Conservation (phyloP, 1,140 invertebrate species). For the Copidosoma floridanum region DNA sequence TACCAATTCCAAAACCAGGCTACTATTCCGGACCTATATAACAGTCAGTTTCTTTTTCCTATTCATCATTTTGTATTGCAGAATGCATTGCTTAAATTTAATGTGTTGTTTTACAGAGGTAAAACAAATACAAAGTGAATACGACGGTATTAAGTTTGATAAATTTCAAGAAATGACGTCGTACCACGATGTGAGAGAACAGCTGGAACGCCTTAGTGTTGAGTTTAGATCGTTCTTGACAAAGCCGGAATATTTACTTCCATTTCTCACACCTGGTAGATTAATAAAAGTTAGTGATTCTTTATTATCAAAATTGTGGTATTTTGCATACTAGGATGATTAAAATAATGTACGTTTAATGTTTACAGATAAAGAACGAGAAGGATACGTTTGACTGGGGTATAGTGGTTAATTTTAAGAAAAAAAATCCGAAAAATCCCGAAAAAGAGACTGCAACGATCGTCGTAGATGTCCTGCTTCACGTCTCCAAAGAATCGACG, state of each 20-base stretch:
- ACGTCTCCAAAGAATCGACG: slow-evolving; percentile 66
- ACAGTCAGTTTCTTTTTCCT: slow-evolving; percentile 64
- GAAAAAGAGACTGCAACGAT: slow-evolving; percentile 62
- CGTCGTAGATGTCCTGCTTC: slow-evolving; percentile 80
- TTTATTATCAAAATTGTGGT: too few relatives aligned
- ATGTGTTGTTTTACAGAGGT: slow-evolving; percentile 62
- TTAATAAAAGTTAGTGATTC: slow-evolving; percentile 80
- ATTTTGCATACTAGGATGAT: too few relatives aligned
- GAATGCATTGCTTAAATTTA: too few relatives aligned
- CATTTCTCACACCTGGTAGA: slow-evolving; percentile 93
- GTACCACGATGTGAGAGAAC: slow-evolving; percentile 83
- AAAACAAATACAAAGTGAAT: slow-evolving; percentile 67
- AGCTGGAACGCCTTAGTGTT: slow-evolving; percentile 71
- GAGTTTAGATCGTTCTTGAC: slow-evolving; percentile 80
- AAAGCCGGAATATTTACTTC: slow-evolving; percentile 84
- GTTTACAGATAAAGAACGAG: too few relatives aligned
- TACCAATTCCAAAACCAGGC: slow-evolving; percentile 99
- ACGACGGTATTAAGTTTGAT: slow-evolving; percentile 64
- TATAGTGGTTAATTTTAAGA: slow-evolving; percentile 90
- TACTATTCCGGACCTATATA: slow-evolving; percentile 83
- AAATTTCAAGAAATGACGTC: slow-evolving; percentile 74
- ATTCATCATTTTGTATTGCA: slow-evolving; percentile 3
- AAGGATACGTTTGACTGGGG: slow-evolving; percentile 94
- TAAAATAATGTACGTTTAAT: too few relatives aligned
- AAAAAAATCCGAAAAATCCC: slow-evolving; percentile 63